These are phyloP conservation scores for Gopherus flavomarginatus DNA, from an alignment of 2,113 vertebrate species.

Conservation along the genomic window DNA sequence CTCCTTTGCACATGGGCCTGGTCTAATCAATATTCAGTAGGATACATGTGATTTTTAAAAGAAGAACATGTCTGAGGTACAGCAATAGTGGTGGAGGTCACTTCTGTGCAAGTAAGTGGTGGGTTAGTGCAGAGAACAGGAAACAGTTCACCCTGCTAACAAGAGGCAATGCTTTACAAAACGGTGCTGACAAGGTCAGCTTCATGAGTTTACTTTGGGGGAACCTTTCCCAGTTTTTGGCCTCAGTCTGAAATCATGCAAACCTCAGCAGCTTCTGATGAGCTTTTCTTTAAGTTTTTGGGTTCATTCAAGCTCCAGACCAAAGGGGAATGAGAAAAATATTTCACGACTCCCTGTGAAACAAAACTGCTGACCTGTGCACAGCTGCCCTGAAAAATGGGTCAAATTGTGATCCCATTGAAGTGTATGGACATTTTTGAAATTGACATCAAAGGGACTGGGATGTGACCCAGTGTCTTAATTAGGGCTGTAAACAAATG, in stretches of 20 bases:
- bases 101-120: not conserved
- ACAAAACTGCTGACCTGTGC: not conserved
- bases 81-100: not conserved
- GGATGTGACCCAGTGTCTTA: not conserved
- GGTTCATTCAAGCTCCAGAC: not conserved
- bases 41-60: slow-evolving; percentile 6
- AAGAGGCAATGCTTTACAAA: not conserved
- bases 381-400: not conserved
- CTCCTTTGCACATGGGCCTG: not conserved
- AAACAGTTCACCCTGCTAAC: not conserved
- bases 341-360: not conserved
- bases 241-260: not conserved
- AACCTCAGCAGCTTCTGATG: not conserved
- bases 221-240: not conserved
- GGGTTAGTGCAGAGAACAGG: not conserved
- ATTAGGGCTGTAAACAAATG: not conserved
- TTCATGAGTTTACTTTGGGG: not conserved
- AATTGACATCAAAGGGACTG: not conserved
- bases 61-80: not conserved
- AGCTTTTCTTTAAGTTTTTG: not conserved
- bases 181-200: not conserved
- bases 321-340: not conserved
- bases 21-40: not conserved
- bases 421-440: not conserved
- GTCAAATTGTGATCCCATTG: not conserved